phyloP scores from a whole-genome alignment of 2,888 invertebrate species.

The Acleris literana region DNA sequence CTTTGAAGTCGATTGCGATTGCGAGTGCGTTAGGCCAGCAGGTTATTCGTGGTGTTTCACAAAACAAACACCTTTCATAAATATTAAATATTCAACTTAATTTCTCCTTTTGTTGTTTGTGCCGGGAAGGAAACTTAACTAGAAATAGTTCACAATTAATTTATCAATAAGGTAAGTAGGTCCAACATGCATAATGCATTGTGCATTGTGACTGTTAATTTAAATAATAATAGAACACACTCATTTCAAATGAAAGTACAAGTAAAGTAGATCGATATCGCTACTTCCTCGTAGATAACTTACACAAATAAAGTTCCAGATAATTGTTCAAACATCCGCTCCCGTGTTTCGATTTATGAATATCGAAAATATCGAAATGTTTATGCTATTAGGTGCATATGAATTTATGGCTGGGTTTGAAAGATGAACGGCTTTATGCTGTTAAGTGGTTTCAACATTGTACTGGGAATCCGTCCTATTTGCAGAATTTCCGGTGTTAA shows the following conservation, averaged over 20 bases:
- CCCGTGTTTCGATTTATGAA: slow-evolving; percentile 41
- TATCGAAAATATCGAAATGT: slow-evolving; percentile 32
- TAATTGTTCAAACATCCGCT: slow-evolving; percentile 54
- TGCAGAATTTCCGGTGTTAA: slow-evolving; percentile 1
- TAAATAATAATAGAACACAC: not conserved
- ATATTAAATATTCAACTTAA: too few species aligned
- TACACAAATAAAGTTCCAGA: slow-evolving; percentile 13
- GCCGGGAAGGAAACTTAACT: too few species aligned
- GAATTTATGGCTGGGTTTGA: slow-evolving; percentile 38
- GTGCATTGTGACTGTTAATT: not conserved
- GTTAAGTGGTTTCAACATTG: slow-evolving; percentile 4
- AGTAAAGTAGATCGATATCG: slow-evolving; percentile 9
- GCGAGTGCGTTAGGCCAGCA: too few species aligned
- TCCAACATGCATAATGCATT: too few species aligned
- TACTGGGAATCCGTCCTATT: not conserved
- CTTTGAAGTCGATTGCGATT: too few species aligned
- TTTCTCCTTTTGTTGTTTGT: too few species aligned
- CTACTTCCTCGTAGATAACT: slow-evolving; percentile 17
- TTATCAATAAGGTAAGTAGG: not conserved
- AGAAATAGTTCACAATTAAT: not conserved
- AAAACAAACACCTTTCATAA: too few species aligned
- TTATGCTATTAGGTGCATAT: slow-evolving; percentile 42
- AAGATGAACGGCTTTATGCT: slow-evolving; percentile 23
- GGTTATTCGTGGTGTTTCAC: too few species aligned
- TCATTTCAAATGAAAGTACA: not conserved